A percentile compares a stretch with the other conserved stretches of the same genome.
These are phyloP conservation scores for Pipistrellus pipistrellus DNA, from an alignment of 2,797 vertebrate genomes.

Conservation along the genomic window DNA sequence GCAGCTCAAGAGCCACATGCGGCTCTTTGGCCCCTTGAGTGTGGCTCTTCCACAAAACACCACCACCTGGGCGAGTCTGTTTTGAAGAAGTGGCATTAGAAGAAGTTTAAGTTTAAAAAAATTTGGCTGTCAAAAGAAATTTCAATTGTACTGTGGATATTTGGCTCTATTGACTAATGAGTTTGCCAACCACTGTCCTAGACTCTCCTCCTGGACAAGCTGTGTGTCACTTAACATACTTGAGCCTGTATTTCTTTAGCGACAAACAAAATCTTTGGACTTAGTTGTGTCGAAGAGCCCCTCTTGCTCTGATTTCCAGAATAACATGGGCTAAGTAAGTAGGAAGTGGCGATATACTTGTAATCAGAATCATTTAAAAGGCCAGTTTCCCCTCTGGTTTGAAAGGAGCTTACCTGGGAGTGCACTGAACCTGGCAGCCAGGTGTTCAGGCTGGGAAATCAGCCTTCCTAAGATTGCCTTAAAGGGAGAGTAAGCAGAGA, in stretches of 20 bases:
- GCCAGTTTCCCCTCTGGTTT: not conserved
- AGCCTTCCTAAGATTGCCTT: constrained; percentile 53
- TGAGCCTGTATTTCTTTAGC: not conserved
- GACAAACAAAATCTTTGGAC: constrained; percentile 15
- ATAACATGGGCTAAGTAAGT: not conserved
- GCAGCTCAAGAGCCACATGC: too few species aligned
- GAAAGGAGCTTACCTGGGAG: constrained; percentile 45
- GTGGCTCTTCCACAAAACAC: too few species aligned
- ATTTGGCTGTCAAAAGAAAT: too few species aligned
- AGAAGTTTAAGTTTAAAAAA: too few species aligned
- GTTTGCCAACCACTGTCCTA: not conserved
- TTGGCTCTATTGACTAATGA: too few species aligned
- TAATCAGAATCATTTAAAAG: constrained; percentile 54
- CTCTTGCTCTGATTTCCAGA: constrained; percentile 3
- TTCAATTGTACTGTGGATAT: too few species aligned
- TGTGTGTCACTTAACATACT: not conserved
- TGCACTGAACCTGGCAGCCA: constrained; percentile 26
- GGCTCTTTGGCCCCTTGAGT: too few species aligned
- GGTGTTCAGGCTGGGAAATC: constrained; percentile 27
- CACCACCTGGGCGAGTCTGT: too few species aligned
- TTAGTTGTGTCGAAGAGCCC: not conserved
- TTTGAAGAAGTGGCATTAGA: too few species aligned
- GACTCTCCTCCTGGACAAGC: not conserved
- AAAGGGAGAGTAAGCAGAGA: constrained; percentile 19
- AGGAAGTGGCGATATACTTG: constrained; percentile 39